Percentiles rank a stretch among this genome's conserved stretches.
Conservation (phyloP, 2,797 vertebrate species). For the Graptemys geographica region DNA sequence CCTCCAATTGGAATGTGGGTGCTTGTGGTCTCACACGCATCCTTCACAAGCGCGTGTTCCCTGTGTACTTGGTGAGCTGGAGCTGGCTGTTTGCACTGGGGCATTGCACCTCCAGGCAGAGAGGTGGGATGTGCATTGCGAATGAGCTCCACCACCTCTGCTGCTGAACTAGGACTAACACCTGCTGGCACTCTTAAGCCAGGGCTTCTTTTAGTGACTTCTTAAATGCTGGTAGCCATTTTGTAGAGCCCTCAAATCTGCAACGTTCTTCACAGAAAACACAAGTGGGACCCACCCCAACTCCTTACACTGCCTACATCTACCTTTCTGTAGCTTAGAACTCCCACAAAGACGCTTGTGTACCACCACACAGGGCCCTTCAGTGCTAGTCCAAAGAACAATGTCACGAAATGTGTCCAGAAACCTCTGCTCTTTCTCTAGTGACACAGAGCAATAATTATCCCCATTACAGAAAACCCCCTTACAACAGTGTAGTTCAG, state of each 20-base stretch:
- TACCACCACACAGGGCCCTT: too few relatives aligned
- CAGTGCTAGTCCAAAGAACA: not conserved
- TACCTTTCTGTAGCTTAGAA: not conserved
- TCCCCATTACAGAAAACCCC: rapidly evolving
- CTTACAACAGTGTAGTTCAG: not conserved
- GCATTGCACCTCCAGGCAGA: too few relatives aligned
- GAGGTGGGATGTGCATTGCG: too few relatives aligned
- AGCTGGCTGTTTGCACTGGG: not conserved
- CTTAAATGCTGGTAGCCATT: not conserved
- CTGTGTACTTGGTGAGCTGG: too few relatives aligned
- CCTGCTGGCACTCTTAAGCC: not conserved
- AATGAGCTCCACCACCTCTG: not conserved
- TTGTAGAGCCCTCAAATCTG: not conserved
- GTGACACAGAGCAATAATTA: not conserved
- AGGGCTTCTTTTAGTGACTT: not conserved
- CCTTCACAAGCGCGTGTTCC: not conserved
- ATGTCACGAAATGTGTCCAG: not conserved
- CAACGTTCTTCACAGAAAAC: not conserved
- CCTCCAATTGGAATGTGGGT: not conserved
- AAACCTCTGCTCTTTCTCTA: not conserved
- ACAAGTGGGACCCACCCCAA: not conserved
- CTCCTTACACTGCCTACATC: too few relatives aligned
- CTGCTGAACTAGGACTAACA: not conserved
- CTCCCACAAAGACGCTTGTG: not conserved
- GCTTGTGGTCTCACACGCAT: not conserved